phyloP scores from a whole-genome alignment of 1,140 invertebrate species.

The Apis mellifera region Amel_HAv3.1 CM009932.2:11454001-11454500 shows the following conservation, averaged over 20 bases:
- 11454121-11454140: slow-evolving; percentile 60
- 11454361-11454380: slow-evolving; percentile 10
- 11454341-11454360: neutral
- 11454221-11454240: neutral
- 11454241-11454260: neutral
- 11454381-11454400: slow-evolving; percentile 11
- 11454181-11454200: slow-evolving; percentile 32
- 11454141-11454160: slow-evolving; percentile 31
- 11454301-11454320: too few species aligned
- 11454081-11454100: slow-evolving; percentile 79
- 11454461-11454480: neutral
- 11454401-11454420: neutral
- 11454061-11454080: slow-evolving; percentile 74
- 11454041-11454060: slow-evolving; percentile 79
- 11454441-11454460: too few species aligned
- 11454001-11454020: slow-evolving; percentile 79
- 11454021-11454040: slow-evolving; percentile 80
- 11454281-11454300: neutral
- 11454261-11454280: neutral
- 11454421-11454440: slow-evolving; percentile 2
- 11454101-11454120: slow-evolving; percentile 78
- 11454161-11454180: slow-evolving; percentile 33
- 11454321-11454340: slow-evolving; percentile 25
- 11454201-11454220: slow-evolving; percentile 35
- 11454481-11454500: neutral